phyloP scores from a whole-genome alignment of 2,797 vertebrate genomes.

The Lacerta viridis region DNA sequence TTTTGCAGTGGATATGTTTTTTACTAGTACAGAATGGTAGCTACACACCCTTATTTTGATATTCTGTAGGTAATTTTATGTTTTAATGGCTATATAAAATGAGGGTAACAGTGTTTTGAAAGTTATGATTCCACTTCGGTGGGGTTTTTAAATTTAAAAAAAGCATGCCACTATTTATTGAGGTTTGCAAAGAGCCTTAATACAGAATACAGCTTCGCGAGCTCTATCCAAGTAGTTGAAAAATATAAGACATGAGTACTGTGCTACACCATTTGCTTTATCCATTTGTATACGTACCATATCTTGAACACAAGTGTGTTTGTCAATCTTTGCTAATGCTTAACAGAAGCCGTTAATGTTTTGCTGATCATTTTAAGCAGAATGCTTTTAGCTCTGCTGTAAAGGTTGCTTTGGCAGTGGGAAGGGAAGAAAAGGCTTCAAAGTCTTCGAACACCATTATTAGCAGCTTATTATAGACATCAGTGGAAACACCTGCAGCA shows the following conservation, averaged over 20 bases:
- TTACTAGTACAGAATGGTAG: neutral
- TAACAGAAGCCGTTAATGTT: neutral
- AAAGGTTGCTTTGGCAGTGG: neutral
- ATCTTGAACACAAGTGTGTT: constrained; percentile 16
- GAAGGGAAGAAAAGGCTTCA: constrained; percentile 2
- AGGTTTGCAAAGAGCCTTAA: neutral
- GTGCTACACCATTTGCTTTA: neutral
- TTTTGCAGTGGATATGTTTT: neutral
- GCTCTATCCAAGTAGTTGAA: neutral
- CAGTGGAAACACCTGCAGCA: neutral
- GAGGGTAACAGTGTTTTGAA: neutral
- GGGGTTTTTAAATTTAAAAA: neutral
- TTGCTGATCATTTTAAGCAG: neutral
- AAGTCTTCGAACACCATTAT: constrained; percentile 9
- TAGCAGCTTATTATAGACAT: neutral
- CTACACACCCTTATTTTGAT: neutral
- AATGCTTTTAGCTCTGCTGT: neutral
- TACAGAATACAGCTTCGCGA: neutral
- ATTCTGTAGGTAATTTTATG: neutral
- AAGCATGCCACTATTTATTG: neutral
- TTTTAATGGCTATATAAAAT: neutral
- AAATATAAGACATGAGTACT: neutral
- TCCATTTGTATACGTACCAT: neutral
- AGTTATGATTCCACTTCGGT: neutral
- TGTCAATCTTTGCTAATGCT: neutral